Conservation (phyloP, 2,113 vertebrate species). For the Trematomus loennbergii region DNA sequence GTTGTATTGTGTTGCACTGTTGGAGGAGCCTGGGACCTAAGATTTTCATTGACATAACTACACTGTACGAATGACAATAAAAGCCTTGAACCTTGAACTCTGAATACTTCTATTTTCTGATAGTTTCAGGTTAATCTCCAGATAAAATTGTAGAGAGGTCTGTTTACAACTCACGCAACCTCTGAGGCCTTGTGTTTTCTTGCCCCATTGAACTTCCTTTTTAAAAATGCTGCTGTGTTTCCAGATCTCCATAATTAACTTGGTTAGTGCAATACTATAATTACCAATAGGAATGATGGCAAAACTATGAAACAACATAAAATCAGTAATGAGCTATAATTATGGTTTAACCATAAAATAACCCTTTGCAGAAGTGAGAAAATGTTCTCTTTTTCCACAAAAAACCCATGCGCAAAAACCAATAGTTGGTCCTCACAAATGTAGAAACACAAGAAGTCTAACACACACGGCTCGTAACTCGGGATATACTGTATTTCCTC, state of each 20-base stretch:
- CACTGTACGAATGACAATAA: too few relatives aligned
- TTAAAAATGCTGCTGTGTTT: neutral
- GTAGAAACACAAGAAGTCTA: neutral
- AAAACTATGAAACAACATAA: neutral
- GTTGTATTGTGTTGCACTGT: too few relatives aligned
- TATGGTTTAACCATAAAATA: neutral
- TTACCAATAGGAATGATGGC: neutral
- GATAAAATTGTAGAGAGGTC: neutral
- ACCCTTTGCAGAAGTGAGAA: neutral
- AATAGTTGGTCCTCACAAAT: neutral
- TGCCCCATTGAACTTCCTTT: too few relatives aligned
- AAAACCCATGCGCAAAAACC: neutral
- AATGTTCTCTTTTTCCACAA: neutral
- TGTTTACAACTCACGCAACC: neutral
- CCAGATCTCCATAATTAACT: neutral
- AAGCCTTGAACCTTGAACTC: too few relatives aligned
- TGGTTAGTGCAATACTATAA: neutral
- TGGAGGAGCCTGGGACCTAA: too few relatives aligned
- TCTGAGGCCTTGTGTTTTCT: neutral
- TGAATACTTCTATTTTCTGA: too few relatives aligned
- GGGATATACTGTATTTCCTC: neutral
- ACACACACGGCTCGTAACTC: conserved; percentile 25
- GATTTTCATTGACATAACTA: too few relatives aligned
- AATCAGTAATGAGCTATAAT: neutral
- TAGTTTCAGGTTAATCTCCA: too few relatives aligned